Evolutionary conservation across 2,888 invertebrate species (phyloP).

Genomic region (Isoperla grammatica): DNA sequence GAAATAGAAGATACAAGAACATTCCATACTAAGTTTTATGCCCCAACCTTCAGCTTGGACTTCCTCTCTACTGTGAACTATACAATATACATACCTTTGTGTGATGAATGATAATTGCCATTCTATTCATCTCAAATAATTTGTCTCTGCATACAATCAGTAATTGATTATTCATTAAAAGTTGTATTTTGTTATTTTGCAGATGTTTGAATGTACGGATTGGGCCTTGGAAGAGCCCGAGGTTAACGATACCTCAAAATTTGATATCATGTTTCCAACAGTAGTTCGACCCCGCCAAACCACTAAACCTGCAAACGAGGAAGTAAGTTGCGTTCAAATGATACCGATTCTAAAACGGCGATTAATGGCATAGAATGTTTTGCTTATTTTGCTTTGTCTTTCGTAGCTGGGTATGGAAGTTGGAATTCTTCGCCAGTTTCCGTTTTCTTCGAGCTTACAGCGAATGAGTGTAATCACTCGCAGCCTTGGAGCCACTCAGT

Average conservation of each 20-base stretch:
- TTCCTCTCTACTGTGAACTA: too few species aligned
- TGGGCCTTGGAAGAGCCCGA: slow-evolving; percentile 88
- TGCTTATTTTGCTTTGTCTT: slow-evolving; percentile 15
- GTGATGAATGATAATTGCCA: too few species aligned
- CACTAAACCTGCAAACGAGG: neutral
- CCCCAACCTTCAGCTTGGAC: too few species aligned
- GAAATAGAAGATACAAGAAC: too few species aligned
- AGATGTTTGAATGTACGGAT: slow-evolving; percentile 94
- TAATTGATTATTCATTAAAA: too few species aligned
- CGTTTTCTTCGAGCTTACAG: slow-evolving; percentile 82
- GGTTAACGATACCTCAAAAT: slow-evolving; percentile 76
- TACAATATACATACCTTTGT: too few species aligned
- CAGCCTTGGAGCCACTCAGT: slow-evolving; percentile 63
- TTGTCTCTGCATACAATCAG: too few species aligned
- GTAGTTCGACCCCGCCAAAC: slow-evolving; percentile 60
- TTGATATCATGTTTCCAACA: slow-evolving; percentile 82
- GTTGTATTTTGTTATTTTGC: too few species aligned
- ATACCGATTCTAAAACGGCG: too few species aligned
- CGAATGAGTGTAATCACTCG: slow-evolving; percentile 85
- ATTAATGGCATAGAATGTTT: too few species aligned
- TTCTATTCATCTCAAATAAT: too few species aligned
- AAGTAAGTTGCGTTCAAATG: slow-evolving; percentile 3
- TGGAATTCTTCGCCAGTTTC: slow-evolving; percentile 79
- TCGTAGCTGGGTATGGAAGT: slow-evolving; percentile 56
- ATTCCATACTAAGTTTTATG: too few species aligned